Base-by-base conservation (phyloP, 1,140 invertebrate species). In the Brachystomella parvula region DNA sequence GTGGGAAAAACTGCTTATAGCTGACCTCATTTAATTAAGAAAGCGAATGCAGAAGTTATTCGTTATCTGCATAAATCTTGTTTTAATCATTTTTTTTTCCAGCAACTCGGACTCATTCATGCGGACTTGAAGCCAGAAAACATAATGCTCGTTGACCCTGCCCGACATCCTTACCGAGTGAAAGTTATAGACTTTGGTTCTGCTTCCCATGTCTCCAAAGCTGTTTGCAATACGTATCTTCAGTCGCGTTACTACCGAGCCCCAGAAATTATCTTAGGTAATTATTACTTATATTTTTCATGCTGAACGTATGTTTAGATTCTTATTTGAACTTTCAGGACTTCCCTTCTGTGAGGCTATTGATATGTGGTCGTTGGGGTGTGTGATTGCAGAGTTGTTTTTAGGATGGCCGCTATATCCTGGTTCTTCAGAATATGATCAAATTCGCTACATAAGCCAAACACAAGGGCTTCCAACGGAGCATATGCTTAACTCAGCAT, bases 161-260 rank as follows among this genome's bases (percentile, higher is more conserved):
- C 89, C 31, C 86, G 95, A 68, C 95, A 98, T 77, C 96, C 96
- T 0, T 99, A 97, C 79, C 83, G 94, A 75, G 90, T 94, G 17
- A 96, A 97, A 84, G 94, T 99, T 6, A 99, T 99, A 74, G 97
- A 99, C 82, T 99, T 99, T 83, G 97, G 97, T 69, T 98, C 94
- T 73, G 97, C 97, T 26, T 96, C 93, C 44, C 96, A 99, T 80
- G 94, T 98, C 58, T 96, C 93, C 75, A 99, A 99, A 83, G 96
- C 96, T 30, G 94, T 99, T 39, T 98, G 95, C 79, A 98, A 98
- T 76, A 99, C 97, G 1, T 99, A 99, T 79, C 84, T 99, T 66
- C 97, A 99, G 81, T 98, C 94, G 70, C 85, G 97, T 76, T 99
- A 99, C 78, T 99, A 99, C 80, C 87, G 96, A 70, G 97, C 97